A percentile compares a stretch with the other conserved stretches of the same genome.
These are phyloP conservation scores for Bradysia coprophila DNA, from an alignment of 1,140 invertebrate genomes.

Conservation along the genomic window DNA sequence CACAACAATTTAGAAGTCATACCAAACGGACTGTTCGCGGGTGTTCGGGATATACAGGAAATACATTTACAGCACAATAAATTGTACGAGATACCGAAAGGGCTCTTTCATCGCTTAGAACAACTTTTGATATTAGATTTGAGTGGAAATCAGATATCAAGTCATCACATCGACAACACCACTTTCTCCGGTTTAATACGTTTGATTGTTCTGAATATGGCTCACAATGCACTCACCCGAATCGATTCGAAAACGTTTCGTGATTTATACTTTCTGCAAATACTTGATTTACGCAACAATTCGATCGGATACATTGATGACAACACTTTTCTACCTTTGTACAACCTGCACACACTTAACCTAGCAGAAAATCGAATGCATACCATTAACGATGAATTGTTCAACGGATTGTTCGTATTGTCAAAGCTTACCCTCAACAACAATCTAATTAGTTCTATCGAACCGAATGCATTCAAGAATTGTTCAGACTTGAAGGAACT, in stretches of 20 bases:
- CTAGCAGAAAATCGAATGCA: constrained; percentile 57
- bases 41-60: constrained; percentile 57
- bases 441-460: constrained; percentile 51
- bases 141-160: constrained; percentile 68
- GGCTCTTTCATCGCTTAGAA: constrained; percentile 66
- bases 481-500: constrained; percentile 61
- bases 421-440: constrained; percentile 58
- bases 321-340: constrained; percentile 59
- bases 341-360: constrained; percentile 63
- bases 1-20: constrained; percentile 58
- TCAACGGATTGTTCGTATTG: constrained; percentile 68
- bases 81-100: constrained; percentile 53
- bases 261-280: constrained; percentile 71
- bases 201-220: constrained; percentile 67
- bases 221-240: constrained; percentile 61
- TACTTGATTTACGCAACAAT: constrained; percentile 62
- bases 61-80: constrained; percentile 68
- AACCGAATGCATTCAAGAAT: constrained; percentile 62
- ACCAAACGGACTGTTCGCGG: constrained; percentile 59
- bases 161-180: constrained; percentile 59
- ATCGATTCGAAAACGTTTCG: constrained; percentile 73
- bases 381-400: constrained; percentile 48
- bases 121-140: constrained; percentile 71
- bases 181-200: constrained; percentile 70
- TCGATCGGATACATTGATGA: constrained; percentile 53